Base-by-base conservation (phyloP, 2,113 vertebrate genomes). In the Megaceryle maxima region DNA sequence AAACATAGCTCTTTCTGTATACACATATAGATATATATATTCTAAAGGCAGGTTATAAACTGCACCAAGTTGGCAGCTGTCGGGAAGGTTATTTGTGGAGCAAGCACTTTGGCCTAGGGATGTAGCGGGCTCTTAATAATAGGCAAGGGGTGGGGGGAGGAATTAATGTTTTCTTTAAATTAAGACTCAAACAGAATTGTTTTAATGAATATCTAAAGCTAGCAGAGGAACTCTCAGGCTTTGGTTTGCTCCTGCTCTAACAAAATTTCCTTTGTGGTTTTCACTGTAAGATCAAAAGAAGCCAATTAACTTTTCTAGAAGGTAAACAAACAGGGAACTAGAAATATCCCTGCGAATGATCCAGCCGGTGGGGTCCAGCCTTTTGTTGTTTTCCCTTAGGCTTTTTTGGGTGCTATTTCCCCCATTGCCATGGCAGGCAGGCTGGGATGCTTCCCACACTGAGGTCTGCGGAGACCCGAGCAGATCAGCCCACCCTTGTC, bases 191-290 rank as follows among this genome's bases (percentile, higher is more conserved):
- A 96, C 94, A 95, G 95, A 97, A 98, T 98, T 97, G 96, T 97
- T 98, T 98, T 98, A 98, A 98, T 98, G 96, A 98, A 96, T 97
- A 98, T 98, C 79, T 97, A 92, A 94, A 96, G 94, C 93, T 83
- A 92, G 46, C 87, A 87, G 89, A 95, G 95, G 31, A 94, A 83
- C 93, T 90, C 91, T 25, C 72, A 92, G 94, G 86, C 97, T 95
- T 90, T 50, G 18, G 90, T 98, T 97, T 97, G 90, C 92, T 93
- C 90, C 95, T 93, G 66, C 90, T 84, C 96, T 96, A 97, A 94
- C 79, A 98, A 98, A 98, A 98, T 98, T 98, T 98, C 96, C 97
- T 98, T 98, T 98, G 98, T 88, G 98, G 98, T 96, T 98, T 98
- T 95, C 96, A 93, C 96, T 95, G 88, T 57, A 92, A 97, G 98